Evolutionary conservation across 2,113 vertebrate species (phyloP).

Genomic region (Gadus chalcogrammus): DNA sequence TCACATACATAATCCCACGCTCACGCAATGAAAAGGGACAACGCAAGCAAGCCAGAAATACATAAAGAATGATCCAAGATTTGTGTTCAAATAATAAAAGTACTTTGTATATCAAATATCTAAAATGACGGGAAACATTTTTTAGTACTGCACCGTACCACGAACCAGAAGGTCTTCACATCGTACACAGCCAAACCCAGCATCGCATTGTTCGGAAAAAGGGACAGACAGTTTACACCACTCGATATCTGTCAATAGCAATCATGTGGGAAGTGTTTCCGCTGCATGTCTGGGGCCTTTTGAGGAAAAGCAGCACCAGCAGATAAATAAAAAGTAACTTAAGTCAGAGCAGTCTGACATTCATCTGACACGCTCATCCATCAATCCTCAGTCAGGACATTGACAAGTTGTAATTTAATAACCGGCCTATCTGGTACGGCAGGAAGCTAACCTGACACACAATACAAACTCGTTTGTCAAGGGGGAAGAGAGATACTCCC

Average conservation of each 20-base stretch:
- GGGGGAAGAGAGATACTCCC: conserved; percentile 57
- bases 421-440: conserved; percentile 90
- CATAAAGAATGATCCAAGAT: no score
- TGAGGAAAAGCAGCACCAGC: conserved; percentile 6
- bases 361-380: conserved; percentile 91
- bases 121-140: no score
- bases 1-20: no score
- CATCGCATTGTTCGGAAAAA: no score
- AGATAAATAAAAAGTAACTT: conserved; percentile 62
- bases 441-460: conserved; percentile 93
- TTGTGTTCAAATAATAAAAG: no score
- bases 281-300: background rate
- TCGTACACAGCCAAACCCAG: no score
- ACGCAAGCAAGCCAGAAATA: no score
- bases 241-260: conserved; percentile 65
- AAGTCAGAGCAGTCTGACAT: conserved; percentile 85
- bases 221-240: conserved; percentile 1
- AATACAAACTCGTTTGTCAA: conserved; percentile 97
- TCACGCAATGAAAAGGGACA: no score
- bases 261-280: conserved; percentile 48
- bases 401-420: conserved; percentile 99
- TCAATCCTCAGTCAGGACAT: conserved; percentile 96
- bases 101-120: no score
- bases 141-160: no score
- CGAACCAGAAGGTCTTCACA: no score